phyloP scores from a whole-genome alignment of 2,888 invertebrate genomes.

The Epicampocera succincta region DNA sequence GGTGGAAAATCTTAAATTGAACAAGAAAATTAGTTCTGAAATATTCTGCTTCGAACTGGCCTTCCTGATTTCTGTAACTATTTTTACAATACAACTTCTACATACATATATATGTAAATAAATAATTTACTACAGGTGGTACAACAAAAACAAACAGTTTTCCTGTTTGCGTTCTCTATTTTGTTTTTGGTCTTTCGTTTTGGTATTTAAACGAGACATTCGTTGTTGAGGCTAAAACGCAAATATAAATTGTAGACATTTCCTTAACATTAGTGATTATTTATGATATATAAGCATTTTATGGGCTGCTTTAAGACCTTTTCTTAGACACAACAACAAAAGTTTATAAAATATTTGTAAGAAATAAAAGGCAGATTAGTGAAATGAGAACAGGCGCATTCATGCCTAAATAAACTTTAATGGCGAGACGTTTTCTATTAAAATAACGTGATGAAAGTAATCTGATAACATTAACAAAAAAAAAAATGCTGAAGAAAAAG shows the following conservation, averaged over 20 bases:
- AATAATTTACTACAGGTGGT: background rate
- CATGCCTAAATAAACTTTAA: constrained; percentile 11
- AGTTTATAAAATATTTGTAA: background rate
- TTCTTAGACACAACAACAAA: background rate
- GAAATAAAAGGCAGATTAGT: constrained; percentile 4
- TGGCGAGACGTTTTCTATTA: constrained; percentile 37
- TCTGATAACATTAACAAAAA: constrained; percentile 25
- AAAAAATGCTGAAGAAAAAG: background rate
- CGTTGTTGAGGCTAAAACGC: constrained; percentile 55
- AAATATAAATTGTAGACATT: constrained; percentile 62
- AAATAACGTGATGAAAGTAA: constrained; percentile 26
- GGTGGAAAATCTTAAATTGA: no score
- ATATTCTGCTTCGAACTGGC: no score
- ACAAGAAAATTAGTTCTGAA: no score
- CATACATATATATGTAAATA: background rate
- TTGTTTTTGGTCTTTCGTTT: no score
- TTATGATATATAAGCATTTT: constrained; percentile 65
- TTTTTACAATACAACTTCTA: no score
- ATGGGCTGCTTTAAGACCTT: constrained; percentile 27
- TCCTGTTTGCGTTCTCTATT: background rate
- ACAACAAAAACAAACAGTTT: constrained; percentile 14
- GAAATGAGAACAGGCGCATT: constrained; percentile 11
- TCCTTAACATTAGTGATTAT: constrained; percentile 63
- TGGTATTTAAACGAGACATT: constrained; percentile 20
- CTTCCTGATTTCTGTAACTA: no score